Base-by-base conservation (phyloP, 2,888 invertebrate genomes). In the Cephonodes hylas region DNA sequence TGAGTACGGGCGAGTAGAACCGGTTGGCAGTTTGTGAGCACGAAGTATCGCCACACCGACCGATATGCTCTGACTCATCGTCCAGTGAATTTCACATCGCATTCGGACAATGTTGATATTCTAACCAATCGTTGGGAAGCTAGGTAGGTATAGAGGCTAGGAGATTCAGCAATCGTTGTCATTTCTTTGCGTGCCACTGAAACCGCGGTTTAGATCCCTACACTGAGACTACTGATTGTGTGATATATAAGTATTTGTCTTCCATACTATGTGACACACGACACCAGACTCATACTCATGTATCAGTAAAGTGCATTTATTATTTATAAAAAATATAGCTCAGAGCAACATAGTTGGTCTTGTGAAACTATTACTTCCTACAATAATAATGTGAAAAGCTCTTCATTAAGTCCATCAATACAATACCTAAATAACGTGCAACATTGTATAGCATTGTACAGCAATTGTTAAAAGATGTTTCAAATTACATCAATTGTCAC, bases 41-140 rank as follows among this genome's bases (percentile, higher is more conserved):
- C 15, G 27, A 8, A n/a, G 22, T 13, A 10, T 13, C 23, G 4
- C 46, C 13, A 68, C 68, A 66, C 68, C 62, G 66, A 62, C 64
- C 61, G 62, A 45, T 23, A 38, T 42, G 62, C 23, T 10, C 69
- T 81, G 82, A 81, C 63, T 80, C 81, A 81, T 66, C 66, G 65
- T 67, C 65, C 63, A 68, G 64, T 70, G 67, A 76, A 83, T 81
- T 77, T 74, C 72, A 63, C 73, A 67, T 72, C 73, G 73, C 71
- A 73, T 53, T 46, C 23, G 23, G 27, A 25, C 27, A 15, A 53
- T 53, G 8, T 15, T n/a, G 15, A 15, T 2, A 15, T 34, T 10
- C 10, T 34, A 34, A 2, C 13, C 8, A 0, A 10, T 0, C 13
- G 10, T 13, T 0, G 38, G 10, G n/a, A 38, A 38, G 0, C 3